Evolutionary conservation across 2,888 invertebrate genomes (phyloP), one percentile per base, ranked within the genome.

Genomic region (Diaprepes abbreviatus): DNA sequence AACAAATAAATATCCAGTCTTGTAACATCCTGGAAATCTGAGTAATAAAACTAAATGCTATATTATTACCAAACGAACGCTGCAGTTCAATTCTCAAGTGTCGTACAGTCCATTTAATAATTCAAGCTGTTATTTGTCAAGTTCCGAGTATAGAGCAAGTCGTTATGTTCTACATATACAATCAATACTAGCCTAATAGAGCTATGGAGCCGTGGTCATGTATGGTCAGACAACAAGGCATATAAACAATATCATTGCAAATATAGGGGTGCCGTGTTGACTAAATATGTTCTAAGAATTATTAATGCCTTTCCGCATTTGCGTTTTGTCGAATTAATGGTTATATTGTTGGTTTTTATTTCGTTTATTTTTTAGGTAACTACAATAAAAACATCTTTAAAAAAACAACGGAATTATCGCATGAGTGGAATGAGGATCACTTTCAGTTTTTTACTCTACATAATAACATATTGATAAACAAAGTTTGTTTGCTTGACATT

Each of bases 71-170:
- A 3, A 43, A 43, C 17, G 2, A 19, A 9, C 19, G 7, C 9
- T 43, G 40, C 40, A 43, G 4, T 57, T 35, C 36, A 57, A 57
- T 57, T 57, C 57, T 57, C 57, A 57, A 57, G 57, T 38, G 57
- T 19, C 40, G 17, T 43, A 6, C 40, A 19, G 9, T 43, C 36
- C 21, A n/a, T 38, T 57, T 38, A 57, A 57, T 57, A 57, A 38
- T 57, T 57, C 36, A 57, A 43, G 40, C 40, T 43, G 36, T 38
- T 38, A 57, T 57, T 57, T 57, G 57, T 57, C 57, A 21, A 57
- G 57, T 57, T 57, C 57, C 57, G 21, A 38, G 57, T 57, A 38
- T 57, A 57, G 38, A 57, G 57, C 57, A 57, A 57, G 36, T 57
- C 36, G 38, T 57, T 57, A 38, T 57, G 38, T 57, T 38, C 36